These are phyloP conservation scores for Dicrostonyx torquatus DNA, from an alignment of 2,797 vertebrate genomes.

Conservation along the genomic window DNA sequence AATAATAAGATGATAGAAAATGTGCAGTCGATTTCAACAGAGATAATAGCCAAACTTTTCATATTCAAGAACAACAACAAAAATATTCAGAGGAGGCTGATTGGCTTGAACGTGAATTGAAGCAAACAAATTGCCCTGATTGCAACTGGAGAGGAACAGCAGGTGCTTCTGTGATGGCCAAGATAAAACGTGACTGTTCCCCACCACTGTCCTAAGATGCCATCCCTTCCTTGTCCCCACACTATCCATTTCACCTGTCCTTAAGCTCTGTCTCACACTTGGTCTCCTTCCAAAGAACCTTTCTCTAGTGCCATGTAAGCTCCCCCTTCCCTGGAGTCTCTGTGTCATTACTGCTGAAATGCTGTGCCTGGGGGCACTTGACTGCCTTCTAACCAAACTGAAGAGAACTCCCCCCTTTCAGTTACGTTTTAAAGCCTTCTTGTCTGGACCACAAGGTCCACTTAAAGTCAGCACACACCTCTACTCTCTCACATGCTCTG, in stretches of 20 bases:
- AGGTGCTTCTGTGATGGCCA: neutral
- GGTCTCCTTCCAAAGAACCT: neutral
- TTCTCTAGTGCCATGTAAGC: neutral
- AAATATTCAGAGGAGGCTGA: neutral
- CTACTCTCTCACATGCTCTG: neutral
- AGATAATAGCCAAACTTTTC: neutral
- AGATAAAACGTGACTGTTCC: neutral
- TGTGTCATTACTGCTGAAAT: neutral
- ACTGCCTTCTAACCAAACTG: neutral
- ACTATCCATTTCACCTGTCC: neutral
- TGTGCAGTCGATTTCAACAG: slow-evolving; percentile 11
- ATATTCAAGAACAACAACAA: neutral
- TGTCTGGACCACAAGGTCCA: slow-evolving; percentile 13
- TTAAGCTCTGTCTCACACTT: neutral
- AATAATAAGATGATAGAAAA: slow-evolving; percentile 26
- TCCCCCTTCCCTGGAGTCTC: neutral
- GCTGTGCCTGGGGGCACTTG: neutral
- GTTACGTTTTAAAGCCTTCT: neutral
- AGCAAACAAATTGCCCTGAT: neutral
- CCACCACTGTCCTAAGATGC: neutral
- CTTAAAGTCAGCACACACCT: neutral
- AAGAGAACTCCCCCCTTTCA: neutral
- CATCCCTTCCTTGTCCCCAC: accelerated
- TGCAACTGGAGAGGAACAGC: neutral
- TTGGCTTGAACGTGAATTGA: neutral